Conservation (phyloP, 2,888 invertebrate species). For the Agrotis puta region DNA sequence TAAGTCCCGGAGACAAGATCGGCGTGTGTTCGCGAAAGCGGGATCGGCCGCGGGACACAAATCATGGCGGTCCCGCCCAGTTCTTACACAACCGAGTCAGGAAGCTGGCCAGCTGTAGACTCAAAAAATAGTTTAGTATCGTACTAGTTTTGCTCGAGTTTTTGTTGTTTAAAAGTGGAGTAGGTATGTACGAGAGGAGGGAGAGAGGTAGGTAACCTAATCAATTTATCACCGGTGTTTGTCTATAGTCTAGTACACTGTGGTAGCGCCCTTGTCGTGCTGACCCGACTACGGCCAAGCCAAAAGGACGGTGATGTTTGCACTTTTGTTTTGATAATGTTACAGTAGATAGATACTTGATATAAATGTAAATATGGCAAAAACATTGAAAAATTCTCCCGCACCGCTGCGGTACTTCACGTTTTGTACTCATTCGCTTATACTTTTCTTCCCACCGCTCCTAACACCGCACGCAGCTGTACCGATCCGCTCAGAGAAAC, state of each 20-base stretch:
- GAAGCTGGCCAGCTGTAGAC: conserved; percentile 40
- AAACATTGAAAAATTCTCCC: too few species aligned
- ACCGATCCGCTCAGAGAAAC: too few species aligned
- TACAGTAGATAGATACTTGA: too few species aligned
- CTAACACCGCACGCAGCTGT: too few species aligned
- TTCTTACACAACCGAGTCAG: conserved; percentile 58
- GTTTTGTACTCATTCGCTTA: too few species aligned
- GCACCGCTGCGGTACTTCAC: too few species aligned
- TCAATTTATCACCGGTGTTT: conserved; percentile 35
- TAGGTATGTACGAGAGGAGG: background rate
- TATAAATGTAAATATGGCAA: too few species aligned
- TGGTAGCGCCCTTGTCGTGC: conserved; percentile 1
- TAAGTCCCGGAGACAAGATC: conserved; percentile 64
- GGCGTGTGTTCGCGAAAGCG: conserved; percentile 63
- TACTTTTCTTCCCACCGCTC: too few species aligned
- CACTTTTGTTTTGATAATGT: background rate
- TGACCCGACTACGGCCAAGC: too few species aligned
- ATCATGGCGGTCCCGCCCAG: conserved; percentile 69
- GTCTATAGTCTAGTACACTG: background rate
- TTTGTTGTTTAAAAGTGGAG: conserved; percentile 16
- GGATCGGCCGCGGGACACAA: conserved; percentile 65
- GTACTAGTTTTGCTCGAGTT: conserved; percentile 6
- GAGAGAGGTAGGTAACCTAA: conserved; percentile 7
- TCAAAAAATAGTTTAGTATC: conserved; percentile 36
- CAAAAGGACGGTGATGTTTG: too few species aligned